Base-by-base conservation (phyloP, 1,140 invertebrate species). In the Anoplolepis gracilipes region DNA sequence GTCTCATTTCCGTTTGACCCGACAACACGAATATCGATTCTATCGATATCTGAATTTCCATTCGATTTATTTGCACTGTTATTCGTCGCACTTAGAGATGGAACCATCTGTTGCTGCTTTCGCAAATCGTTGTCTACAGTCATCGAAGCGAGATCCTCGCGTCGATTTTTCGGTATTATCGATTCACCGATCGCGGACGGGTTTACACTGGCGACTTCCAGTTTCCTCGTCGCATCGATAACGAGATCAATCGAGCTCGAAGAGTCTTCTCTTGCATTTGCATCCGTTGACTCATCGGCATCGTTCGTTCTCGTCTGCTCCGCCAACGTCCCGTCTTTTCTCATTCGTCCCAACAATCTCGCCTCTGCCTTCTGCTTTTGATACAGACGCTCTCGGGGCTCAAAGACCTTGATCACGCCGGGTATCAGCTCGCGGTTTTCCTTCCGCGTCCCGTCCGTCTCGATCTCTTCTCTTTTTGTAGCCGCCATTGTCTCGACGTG, bases 1-100 rank as follows among this genome's bases (percentile, higher is more conserved):
- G 75, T 85, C 62, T 85, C 84, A 69, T 85, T 85, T 84, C 76
- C 62, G 62, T 72, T 67, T 65, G 64, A 85, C 39, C 36, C 53
- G 67, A 49, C n/a, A 53, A 25, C 49, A 30, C 36, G 67, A 82
- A 73, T 73, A 73, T 82, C 36, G 67, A 73, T 72, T 61, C 28
- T 11, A 11, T 22, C 53, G 67, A 4, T 72, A 16, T 42, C 67
- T 55, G 39, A 82, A 82, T 82, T 82, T 82, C 78, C 67, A 82
- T 82, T 61, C 53, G 53, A 82, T 73, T 82, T 72, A 82, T 82
- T 82, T 59, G 53, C 67, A 6, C 25, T n/a, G 1, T 67, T 22
- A 28, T 46, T 72, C 36, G 5, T 33, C 22, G 25, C 67, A 16
- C 28, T 72, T 42, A 46, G 4, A 49, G 36, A 28, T 25, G 36